phyloP scores from a whole-genome alignment of 2,888 invertebrate genomes.

The Lasiommata megera region DNA sequence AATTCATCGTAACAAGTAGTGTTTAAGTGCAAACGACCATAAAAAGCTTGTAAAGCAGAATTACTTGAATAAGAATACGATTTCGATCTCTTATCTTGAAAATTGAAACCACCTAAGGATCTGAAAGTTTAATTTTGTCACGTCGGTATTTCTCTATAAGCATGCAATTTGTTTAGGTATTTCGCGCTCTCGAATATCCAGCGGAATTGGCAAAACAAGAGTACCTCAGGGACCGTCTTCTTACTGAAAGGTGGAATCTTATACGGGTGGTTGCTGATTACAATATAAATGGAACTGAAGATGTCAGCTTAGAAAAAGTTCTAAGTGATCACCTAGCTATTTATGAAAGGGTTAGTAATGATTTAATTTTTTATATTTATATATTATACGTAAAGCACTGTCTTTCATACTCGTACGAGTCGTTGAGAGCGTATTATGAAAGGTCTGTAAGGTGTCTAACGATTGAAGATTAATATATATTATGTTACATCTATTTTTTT shows the following conservation, averaged over 20 bases:
- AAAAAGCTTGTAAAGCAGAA: too few relatives aligned
- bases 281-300: conserved; percentile 74
- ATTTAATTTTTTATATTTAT: too few relatives aligned
- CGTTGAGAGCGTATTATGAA: too few relatives aligned
- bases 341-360: conserved; percentile 61
- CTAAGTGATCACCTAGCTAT: conserved; percentile 65
- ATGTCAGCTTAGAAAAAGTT: conserved; percentile 77
- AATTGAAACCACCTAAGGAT: neutral
- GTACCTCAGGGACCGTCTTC: conserved; percentile 82
- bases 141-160: conserved; percentile 14
- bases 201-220: conserved; percentile 86
- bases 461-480: too few relatives aligned
- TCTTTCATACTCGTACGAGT: too few relatives aligned
- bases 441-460: too few relatives aligned
- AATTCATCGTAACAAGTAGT: too few relatives aligned
- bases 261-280: conserved; percentile 83
- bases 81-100: neutral
- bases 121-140: conserved; percentile 25
- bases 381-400: too few relatives aligned
- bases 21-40: too few relatives aligned
- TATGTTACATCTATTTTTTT: too few relatives aligned
- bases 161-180: conserved; percentile 80
- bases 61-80: too few relatives aligned
- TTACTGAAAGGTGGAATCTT: conserved; percentile 80
- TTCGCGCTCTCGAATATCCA: conserved; percentile 88